Base-by-base conservation (phyloP, 1,140 invertebrate genomes). In the Danaus plexippus region DNA sequence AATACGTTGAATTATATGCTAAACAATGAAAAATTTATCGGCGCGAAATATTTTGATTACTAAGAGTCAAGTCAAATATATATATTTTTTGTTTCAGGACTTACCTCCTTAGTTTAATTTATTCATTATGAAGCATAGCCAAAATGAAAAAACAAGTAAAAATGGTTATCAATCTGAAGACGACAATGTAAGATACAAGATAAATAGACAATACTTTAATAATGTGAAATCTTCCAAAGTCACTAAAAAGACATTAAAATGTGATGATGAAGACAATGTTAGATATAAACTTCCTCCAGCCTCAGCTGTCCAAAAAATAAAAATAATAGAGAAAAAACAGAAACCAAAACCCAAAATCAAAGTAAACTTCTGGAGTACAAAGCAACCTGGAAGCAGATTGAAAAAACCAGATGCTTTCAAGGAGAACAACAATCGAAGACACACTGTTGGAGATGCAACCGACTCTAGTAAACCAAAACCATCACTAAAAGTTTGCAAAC, bases 301-400 rank as follows among this genome's bases (percentile, higher is more conserved):
- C 6, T 11, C 46, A 10, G 12, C 54, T 11, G 18, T 69, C 49
- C 47, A 52, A 18, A 81, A 75, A 66, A 48, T 56, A 11, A 77
- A 80, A 64, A 18, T 61, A 22, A 43, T 56, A 41, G 71, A 79
- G 47, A 59, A 61, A 9, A 84, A 82, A 56, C 58, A 63, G 11
- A 82, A 85, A 67, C 61, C 66, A n/a, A 87, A 82, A 71, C 67
- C 75, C 9, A 84, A 79, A 71, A 83, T 85, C 7, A 87, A 87
- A 71, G 81, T 87, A 0, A 87, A 87, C 47, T 87, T 87, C 52
- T 87, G 81, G 84, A 87, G 84, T 55, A 80, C 71, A 57, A 87
- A 84, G 57, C 67, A 70, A 66, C 60, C 66, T 40, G 50, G 58
- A 1, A 77, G 58, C 15, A 64, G 71, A 54, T 53, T 76, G 46